phyloP scores from a whole-genome alignment of 2,113 vertebrate species.

The Hucho hucho region DNA sequence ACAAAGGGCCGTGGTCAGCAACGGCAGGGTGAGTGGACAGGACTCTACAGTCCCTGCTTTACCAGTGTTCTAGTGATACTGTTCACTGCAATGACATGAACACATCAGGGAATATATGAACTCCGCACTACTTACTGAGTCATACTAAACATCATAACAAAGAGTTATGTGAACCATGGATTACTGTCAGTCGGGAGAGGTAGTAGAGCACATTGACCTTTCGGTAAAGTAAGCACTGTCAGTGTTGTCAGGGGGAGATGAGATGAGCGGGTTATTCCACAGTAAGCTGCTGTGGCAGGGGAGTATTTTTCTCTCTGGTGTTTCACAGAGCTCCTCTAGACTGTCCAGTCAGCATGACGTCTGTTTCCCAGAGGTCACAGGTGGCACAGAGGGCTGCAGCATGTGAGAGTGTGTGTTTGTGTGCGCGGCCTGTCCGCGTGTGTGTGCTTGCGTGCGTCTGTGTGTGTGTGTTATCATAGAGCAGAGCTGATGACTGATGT shows the following conservation, averaged over 20 bases:
- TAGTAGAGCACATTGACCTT: background rate
- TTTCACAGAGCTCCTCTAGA: constrained; percentile 33
- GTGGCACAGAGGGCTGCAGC: constrained; percentile 32
- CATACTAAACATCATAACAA: background rate
- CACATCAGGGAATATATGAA: background rate
- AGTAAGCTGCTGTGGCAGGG: constrained; percentile 18
- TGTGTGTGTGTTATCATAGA: constrained; percentile 6
- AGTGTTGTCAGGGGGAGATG: background rate
- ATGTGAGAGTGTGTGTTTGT: constrained; percentile 11
- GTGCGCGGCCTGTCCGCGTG: background rate
- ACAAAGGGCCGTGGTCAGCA: constrained; percentile 84
- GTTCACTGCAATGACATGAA: background rate
- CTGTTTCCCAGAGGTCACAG: constrained; percentile 59
- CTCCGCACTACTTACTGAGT: background rate
- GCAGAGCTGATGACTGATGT: constrained; percentile 55
- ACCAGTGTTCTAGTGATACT: background rate
- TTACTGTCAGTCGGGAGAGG: background rate
- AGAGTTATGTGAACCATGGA: no score
- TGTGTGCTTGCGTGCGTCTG: constrained; percentile 13
- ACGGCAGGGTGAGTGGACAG: constrained; percentile 85
- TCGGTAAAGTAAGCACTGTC: background rate
- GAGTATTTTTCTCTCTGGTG: constrained; percentile 28
- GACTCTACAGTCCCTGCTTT: background rate
- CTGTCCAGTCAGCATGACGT: constrained; percentile 50
- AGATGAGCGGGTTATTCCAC: constrained; percentile 13